These are phyloP conservation scores for Chaetophractus vellerosus DNA, from an alignment of 2,797 vertebrate species.

Conservation along the genomic window DNA sequence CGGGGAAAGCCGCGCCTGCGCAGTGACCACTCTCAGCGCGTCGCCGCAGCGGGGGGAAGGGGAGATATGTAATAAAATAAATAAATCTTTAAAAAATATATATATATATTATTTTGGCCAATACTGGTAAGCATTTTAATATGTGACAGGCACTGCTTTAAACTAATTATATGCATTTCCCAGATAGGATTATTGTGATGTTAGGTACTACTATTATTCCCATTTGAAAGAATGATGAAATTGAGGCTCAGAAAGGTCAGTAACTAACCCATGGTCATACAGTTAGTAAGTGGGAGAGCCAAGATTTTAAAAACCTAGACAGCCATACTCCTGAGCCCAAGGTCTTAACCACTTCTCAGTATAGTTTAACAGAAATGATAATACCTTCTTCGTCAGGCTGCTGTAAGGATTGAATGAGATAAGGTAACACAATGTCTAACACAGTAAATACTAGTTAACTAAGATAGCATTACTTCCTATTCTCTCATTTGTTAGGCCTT, in stretches of 20 bases:
- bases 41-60: too few species aligned
- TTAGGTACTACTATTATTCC: neutral
- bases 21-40: too few species aligned
- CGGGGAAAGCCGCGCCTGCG: too few species aligned
- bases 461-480: slow-evolving; percentile 14
- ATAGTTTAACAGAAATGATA: neutral
- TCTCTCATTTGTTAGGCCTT: slow-evolving; percentile 2
- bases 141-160: neutral
- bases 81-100: too few species aligned
- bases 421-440: neutral
- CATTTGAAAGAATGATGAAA: neutral
- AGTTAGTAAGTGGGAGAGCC: neutral
- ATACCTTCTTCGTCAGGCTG: neutral
- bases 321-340: neutral
- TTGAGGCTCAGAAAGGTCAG: neutral
- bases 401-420: neutral
- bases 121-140: neutral
- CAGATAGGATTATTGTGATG: neutral
- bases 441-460: slow-evolving; percentile 36
- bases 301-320: neutral
- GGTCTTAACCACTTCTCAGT: neutral
- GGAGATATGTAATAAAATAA: too few species aligned
- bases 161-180: neutral
- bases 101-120: slow-evolving; percentile 32
- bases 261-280: neutral